Conservation (phyloP, 2,888 invertebrate genomes). For the Dichetophora obliterata region DNA sequence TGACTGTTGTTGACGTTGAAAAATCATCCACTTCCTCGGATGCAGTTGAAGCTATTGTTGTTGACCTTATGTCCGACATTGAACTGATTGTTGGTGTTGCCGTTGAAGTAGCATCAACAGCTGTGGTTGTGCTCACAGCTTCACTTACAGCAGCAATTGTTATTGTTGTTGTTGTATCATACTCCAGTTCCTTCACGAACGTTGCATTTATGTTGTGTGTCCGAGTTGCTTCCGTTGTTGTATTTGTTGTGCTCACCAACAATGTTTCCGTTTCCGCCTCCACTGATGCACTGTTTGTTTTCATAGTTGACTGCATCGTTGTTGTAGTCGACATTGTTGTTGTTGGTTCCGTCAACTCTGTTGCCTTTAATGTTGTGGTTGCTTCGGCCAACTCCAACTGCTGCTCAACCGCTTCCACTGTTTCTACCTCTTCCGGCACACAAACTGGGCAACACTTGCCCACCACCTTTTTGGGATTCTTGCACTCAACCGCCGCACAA, state of each 20-base stretch:
- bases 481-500: conserved; percentile 57
- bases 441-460: conserved; percentile 64
- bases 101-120: neutral
- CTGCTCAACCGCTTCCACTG: neutral
- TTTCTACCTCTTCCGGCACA: conserved; percentile 10
- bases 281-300: neutral
- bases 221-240: too few species aligned
- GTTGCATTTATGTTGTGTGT: neutral
- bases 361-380: neutral
- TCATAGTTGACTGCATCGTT: neutral
- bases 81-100: neutral
- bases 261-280: neutral
- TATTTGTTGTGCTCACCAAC: neutral
- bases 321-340: neutral
- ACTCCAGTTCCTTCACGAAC: neutral
- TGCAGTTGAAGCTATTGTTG: neutral
- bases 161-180: neutral
- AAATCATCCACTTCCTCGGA: neutral
- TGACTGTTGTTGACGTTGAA: neutral
- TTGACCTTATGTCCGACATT: neutral
- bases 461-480: conserved; percentile 51
- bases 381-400: neutral
- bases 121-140: neutral
- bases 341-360: neutral
- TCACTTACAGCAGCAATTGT: neutral